These are phyloP conservation scores for Plagodis pulveraria DNA, from an alignment of 2,888 invertebrate genomes.

Conservation along the genomic window DNA sequence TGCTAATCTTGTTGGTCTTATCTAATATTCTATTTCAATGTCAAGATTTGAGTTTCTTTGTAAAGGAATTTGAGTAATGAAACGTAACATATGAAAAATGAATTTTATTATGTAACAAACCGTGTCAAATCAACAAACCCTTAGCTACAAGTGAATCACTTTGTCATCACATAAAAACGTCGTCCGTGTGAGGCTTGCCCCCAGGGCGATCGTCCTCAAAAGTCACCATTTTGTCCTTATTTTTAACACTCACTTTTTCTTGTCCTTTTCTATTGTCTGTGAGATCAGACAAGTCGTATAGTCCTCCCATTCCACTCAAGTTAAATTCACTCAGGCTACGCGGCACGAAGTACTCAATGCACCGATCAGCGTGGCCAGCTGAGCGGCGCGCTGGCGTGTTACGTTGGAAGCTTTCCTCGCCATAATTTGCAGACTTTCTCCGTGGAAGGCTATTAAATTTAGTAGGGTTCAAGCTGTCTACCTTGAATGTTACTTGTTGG, in stretches of 20 bases:
- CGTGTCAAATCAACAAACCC: slow-evolving; percentile 54
- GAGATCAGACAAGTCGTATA: slow-evolving; percentile 46
- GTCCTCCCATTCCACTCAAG: slow-evolving; percentile 84
- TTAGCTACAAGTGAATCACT: slow-evolving; percentile 42
- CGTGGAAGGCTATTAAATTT: slow-evolving; percentile 86
- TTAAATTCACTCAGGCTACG: slow-evolving; percentile 94
- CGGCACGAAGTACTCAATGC: slow-evolving; percentile 93
- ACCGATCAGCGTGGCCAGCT: slow-evolving; percentile 83
- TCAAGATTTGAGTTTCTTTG: slow-evolving; percentile 16
- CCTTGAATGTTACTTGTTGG: slow-evolving; percentile 65
- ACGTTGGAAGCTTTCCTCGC: slow-evolving; percentile 79
- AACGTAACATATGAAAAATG: slow-evolving; percentile 42
- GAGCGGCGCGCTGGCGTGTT: slow-evolving; percentile 30
- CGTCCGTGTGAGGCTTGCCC: slow-evolving; percentile 82
- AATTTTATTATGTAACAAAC: slow-evolving; percentile 70
- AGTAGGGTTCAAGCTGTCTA: slow-evolving; percentile 71
- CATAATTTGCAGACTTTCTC: slow-evolving; percentile 63
- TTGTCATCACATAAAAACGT: slow-evolving; percentile 91
- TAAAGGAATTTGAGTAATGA: slow-evolving; percentile 26
- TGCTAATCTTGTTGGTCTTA: slow-evolving; percentile 22
- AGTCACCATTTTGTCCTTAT: slow-evolving; percentile 91
- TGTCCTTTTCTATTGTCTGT: slow-evolving; percentile 54
- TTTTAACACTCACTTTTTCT: slow-evolving; percentile 66
- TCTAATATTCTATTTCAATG: slow-evolving; percentile 22
- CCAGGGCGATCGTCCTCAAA: slow-evolving; percentile 89